phyloP scores from a whole-genome alignment of 2,797 vertebrate genomes.

The Ptychobarbus kaznakovi region DNA sequence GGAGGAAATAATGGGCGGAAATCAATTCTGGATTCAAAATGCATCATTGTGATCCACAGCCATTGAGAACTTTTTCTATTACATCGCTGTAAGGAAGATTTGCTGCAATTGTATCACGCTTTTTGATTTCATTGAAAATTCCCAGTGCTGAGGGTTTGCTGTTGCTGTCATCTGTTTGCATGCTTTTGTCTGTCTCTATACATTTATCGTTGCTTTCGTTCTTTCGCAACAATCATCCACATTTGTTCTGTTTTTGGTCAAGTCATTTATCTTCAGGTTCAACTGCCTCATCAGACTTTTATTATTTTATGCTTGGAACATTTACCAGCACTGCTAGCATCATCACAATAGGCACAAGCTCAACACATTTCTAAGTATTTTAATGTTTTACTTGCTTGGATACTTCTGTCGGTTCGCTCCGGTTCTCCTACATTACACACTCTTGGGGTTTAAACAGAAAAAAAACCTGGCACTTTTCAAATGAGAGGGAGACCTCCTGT shows the following conservation, averaged over 20 bases:
- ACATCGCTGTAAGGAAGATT: background rate
- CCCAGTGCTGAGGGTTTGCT: background rate
- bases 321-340: background rate
- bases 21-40: slow-evolving; percentile 56
- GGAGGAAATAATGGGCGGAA: background rate
- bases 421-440: slow-evolving; percentile 40
- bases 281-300: slow-evolving; percentile 6
- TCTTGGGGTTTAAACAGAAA: slow-evolving; percentile 60
- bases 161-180: background rate
- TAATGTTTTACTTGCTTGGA: background rate
- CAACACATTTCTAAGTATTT: background rate
- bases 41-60: slow-evolving; percentile 53
- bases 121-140: background rate
- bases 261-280: background rate
- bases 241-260: slow-evolving; percentile 10
- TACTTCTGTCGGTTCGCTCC: slow-evolving; percentile 32
- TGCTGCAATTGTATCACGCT: background rate
- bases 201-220: background rate
- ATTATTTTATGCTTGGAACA: background rate
- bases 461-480: slow-evolving; percentile 62
- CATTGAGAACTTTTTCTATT: slow-evolving; percentile 12
- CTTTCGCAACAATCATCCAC: background rate
- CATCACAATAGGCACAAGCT: slow-evolving; percentile 6
- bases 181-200: background rate
- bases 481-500: slow-evolving; percentile 46